These are phyloP conservation scores for Argya squamiceps DNA, from an alignment of 2,797 vertebrate species.

Conservation along the genomic window DNA sequence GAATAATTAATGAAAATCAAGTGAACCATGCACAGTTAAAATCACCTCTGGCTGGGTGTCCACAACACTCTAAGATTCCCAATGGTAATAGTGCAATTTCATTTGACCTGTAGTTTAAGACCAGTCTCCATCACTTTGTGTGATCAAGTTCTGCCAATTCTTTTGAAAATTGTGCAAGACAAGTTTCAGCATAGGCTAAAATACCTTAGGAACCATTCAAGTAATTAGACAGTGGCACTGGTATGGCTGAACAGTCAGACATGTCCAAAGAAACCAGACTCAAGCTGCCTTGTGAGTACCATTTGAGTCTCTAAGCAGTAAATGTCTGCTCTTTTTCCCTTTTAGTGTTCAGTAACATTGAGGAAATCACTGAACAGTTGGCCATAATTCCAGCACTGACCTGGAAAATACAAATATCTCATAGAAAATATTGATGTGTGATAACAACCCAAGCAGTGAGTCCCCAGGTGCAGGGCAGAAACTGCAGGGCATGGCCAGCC, in stretches of 20 bases:
- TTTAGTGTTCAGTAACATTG: neutral
- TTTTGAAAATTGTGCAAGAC: conserved; percentile 16
- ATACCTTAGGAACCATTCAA: conserved; percentile 43
- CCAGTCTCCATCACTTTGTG: neutral
- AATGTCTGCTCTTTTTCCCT: neutral
- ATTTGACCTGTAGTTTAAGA: conserved; percentile 47
- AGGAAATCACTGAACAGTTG: neutral
- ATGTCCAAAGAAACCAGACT: conserved; percentile 17
- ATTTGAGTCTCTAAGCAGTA: neutral
- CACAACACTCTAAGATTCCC: conserved; percentile 25
- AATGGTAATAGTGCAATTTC: conserved; percentile 61
- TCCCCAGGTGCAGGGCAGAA: neutral
- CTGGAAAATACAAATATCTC: neutral
- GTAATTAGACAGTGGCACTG: conserved; percentile 41
- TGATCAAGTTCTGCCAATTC: conserved; percentile 2
- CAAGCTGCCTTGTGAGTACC: conserved; percentile 1
- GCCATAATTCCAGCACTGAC: neutral
- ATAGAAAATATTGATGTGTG: conserved; percentile 10
- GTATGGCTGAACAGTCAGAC: conserved; percentile 5
- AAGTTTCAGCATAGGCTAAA: neutral
- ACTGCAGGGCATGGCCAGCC: neutral
- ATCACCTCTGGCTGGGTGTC: neutral
- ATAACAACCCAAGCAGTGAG: neutral
- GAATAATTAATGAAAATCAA: neutral
- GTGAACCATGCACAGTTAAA: conserved; percentile 31